Percentiles rank a stretch among this genome's conserved stretches.
phyloP scores from a whole-genome alignment of 2,113 vertebrate species.

The Prolemur simus region DNA sequence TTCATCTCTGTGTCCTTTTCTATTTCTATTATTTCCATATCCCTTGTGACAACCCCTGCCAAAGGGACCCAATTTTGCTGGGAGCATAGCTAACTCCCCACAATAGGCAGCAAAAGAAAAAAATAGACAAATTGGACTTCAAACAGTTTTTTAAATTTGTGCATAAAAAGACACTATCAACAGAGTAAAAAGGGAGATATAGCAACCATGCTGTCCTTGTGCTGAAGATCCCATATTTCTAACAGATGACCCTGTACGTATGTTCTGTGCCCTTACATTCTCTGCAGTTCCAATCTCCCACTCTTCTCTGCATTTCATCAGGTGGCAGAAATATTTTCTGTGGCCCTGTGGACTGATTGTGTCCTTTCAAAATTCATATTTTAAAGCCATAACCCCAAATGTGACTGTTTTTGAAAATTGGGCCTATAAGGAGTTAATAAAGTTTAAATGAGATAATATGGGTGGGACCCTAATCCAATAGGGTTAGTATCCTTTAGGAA shows the following conservation, averaged over 20 bases:
- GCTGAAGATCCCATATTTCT: background rate
- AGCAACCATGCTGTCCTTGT: background rate
- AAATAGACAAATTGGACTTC: background rate
- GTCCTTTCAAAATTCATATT: background rate
- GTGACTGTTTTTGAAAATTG: background rate
- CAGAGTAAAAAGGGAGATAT: background rate
- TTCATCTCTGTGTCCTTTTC: too few species aligned
- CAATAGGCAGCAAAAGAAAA: background rate
- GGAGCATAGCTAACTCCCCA: too few species aligned
- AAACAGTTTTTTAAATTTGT: background rate
- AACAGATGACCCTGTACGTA: rapidly evolving
- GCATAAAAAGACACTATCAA: background rate
- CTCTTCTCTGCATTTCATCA: background rate
- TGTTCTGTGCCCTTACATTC: background rate
- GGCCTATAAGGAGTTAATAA: background rate
- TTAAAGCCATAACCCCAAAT: background rate
- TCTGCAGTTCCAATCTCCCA: background rate
- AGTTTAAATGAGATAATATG: background rate
- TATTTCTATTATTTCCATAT: too few species aligned
- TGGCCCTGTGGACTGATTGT: background rate
- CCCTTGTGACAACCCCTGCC: too few species aligned
- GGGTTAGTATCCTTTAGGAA: background rate
- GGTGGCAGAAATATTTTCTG: background rate
- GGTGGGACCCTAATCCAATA: background rate
- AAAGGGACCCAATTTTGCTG: too few species aligned